These are phyloP conservation scores for Archilochus colubris DNA, from an alignment of 2,113 vertebrate species.

Conservation along the genomic window DNA sequence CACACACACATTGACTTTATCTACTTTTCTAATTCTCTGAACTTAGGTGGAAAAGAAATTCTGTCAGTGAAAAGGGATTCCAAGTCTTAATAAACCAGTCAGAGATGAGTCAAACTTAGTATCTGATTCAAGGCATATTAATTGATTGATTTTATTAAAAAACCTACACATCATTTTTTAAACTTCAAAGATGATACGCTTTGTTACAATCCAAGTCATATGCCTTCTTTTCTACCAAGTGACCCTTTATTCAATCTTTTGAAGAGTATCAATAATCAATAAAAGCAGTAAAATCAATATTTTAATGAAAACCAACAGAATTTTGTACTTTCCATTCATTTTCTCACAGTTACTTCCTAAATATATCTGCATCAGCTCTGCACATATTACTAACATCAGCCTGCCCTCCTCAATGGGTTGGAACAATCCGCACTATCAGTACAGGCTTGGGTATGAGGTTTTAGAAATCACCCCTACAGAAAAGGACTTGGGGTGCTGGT, in stretches of 20 bases:
- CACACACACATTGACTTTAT: background rate
- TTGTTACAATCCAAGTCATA: background rate
- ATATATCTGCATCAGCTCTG: background rate
- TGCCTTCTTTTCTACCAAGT: background rate
- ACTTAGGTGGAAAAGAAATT: background rate
- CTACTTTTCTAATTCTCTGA: background rate
- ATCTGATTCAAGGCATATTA: background rate
- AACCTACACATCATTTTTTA: background rate
- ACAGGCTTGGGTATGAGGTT: too few relatives aligned
- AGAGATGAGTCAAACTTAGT: background rate
- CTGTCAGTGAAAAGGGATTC: background rate
- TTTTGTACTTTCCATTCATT: background rate
- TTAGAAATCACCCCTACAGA: too few relatives aligned
- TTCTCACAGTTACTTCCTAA: background rate
- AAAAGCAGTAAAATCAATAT: too few relatives aligned
- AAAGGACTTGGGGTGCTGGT: too few relatives aligned
- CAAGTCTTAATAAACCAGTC: background rate
- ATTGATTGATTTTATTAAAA: background rate
- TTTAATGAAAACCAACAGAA: too few relatives aligned
- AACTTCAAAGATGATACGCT: background rate
- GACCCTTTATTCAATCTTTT: background rate
- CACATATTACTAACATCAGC: background rate
- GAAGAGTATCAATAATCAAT: too few relatives aligned
- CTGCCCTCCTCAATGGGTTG: background rate
- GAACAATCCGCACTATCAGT: too few relatives aligned